These are phyloP conservation scores for Agrypnia vestita DNA, from an alignment of 1,140 invertebrate species.

Conservation along the genomic window DNA sequence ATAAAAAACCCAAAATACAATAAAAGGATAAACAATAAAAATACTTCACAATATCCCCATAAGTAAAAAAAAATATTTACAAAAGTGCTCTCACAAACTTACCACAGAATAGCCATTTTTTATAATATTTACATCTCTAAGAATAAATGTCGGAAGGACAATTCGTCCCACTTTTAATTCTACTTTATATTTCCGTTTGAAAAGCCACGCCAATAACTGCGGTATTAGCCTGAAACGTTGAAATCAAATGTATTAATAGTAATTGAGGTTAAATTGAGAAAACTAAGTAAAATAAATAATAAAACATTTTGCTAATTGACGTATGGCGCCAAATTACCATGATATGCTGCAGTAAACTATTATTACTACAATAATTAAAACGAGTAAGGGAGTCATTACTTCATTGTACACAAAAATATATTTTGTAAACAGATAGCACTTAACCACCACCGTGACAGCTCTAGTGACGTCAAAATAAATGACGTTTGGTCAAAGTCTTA, in stretches of 20 bases:
- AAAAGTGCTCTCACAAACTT: constrained; percentile 63
- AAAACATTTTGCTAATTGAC: constrained; percentile 46
- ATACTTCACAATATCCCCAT: too few species aligned
- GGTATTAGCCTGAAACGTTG: constrained; percentile 75
- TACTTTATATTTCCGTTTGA: constrained; percentile 79
- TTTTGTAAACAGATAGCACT: constrained; percentile 39
- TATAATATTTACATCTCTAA: constrained; percentile 78
- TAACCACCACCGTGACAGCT: constrained; percentile 23
- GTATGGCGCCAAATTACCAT: constrained; percentile 64
- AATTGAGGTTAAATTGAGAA: constrained; percentile 35
- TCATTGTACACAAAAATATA: constrained; percentile 14
- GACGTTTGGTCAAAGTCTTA: neutral
- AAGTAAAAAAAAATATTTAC: too few species aligned
- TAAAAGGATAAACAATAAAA: too few species aligned
- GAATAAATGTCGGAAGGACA: constrained; percentile 78
- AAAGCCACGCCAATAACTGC: constrained; percentile 78
- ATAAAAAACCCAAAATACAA: too few species aligned
- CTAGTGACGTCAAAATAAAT: constrained; percentile 35
- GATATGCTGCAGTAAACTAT: constrained; percentile 69
- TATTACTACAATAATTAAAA: constrained; percentile 66
- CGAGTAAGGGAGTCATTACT: constrained; percentile 65
- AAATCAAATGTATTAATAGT: constrained; percentile 45
- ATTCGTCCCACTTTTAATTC: constrained; percentile 80
- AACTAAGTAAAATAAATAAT: too few species aligned
- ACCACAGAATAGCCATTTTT: constrained; percentile 81